Percentiles rank a stretch among this genome's conserved stretches.
Evolutionary conservation across 92 coral and sea anemone species (phyloP).

Genomic region (Heliopora coerulea): DNA sequence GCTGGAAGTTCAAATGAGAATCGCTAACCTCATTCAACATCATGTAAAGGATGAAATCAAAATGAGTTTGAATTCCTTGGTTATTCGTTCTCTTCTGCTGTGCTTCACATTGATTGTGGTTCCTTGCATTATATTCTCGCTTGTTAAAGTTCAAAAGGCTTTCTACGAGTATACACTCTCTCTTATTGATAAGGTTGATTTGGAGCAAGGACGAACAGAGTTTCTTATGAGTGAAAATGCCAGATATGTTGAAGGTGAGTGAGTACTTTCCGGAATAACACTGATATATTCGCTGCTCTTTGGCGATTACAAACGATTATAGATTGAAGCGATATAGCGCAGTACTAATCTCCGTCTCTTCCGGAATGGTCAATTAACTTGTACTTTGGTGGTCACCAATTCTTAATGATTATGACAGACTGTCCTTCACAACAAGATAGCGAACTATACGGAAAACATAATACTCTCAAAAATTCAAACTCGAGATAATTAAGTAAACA

Average conservation of each 20-base stretch:
- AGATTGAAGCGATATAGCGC: too few species aligned
- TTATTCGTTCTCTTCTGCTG: constrained; percentile 12
- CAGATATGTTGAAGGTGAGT: constrained; percentile 30
- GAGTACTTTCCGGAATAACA: neutral
- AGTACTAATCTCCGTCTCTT: too few species aligned
- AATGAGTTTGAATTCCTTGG: neutral
- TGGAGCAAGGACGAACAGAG: constrained; percentile 41
- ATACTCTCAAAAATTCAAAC: too few species aligned
- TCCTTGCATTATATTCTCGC: constrained; percentile 9
- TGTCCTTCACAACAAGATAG: too few species aligned
- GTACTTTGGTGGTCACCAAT: too few species aligned
- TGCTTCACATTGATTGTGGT: constrained; percentile 22
- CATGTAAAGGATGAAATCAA: neutral
- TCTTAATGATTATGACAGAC: too few species aligned
- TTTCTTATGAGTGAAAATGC: constrained; percentile 19
- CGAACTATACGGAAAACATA: too few species aligned
- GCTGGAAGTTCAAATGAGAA: constrained; percentile 11
- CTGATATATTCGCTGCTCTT: too few species aligned
- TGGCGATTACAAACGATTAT: too few species aligned
- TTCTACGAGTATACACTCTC: constrained; percentile 19
- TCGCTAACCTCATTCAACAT: neutral
- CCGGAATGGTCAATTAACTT: too few species aligned
- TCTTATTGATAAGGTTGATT: constrained; percentile 10
- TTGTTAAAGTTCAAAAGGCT: constrained; percentile 13
- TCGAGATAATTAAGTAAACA: too few species aligned